Base-by-base conservation (phyloP, 2,113 vertebrate species). In the Gambusia affinis region DNA sequence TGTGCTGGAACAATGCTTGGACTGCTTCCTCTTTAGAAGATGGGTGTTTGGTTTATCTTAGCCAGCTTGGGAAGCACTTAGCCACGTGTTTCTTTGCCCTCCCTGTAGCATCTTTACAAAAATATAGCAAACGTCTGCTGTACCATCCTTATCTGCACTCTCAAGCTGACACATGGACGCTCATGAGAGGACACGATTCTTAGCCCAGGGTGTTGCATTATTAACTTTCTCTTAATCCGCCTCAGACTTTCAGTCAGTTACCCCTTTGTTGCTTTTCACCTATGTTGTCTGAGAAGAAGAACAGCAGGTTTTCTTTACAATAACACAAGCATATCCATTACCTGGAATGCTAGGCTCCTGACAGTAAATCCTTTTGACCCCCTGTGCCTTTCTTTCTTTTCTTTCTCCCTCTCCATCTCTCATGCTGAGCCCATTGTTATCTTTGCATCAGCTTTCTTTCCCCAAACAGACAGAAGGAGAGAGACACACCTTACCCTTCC, bases 241-340 rank as follows among this genome's bases (percentile, higher is more conserved):
- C 83, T 88, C 72, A 78, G 87, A 91, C 66, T 70, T 87, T 84
- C 76, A 89, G 88, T 76, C 85, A 76, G 86, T 83, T 83, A 79
- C 75, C 85, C 82, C 85, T 92, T 90, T 92, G 88, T 91, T 93
- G 71, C 42, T 87, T 87, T 90, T 84, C 78, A 87, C 85, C 88
- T 89, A 85, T 78, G 78, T 83, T 77, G 76, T 5, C 79, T 81
- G 78, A 68, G 72, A 90, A 91, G 91, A 93, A 91, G 91, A 93
- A 90, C 86, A 88, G 80, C 81, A 80, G 88, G 83, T 88, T 91
- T 89, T 81, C 81, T 91, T 92, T 90, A 86, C 85, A 91, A 86
- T 83, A 86, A 87, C 81, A 90, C 88, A 93, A 92, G 90, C 84
- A 73, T 94, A 94, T 95, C 93, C 90, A 92, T 95, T 94, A 94